Percentiles rank a stretch among this genome's conserved stretches.
Evolutionary conservation across 1,140 invertebrate genomes (phyloP).

Genomic region (Chymomyza costata): DNA sequence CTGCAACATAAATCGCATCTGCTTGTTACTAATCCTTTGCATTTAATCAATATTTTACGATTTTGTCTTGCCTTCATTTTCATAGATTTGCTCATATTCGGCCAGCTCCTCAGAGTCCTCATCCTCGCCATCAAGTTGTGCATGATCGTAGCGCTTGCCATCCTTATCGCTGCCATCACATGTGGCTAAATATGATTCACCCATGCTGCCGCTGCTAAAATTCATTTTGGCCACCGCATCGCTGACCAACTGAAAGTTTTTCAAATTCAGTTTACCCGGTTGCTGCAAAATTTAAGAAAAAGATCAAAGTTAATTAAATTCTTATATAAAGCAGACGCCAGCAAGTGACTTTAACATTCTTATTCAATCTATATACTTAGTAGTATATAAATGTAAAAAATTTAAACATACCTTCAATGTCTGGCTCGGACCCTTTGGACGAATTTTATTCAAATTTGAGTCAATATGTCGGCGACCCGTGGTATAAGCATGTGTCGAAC

Average conservation of each 20-base stretch:
- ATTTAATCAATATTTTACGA: too few species aligned
- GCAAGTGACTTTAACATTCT: too few species aligned
- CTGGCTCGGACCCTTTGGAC: conserved; percentile 85
- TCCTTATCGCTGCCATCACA: conserved; percentile 53
- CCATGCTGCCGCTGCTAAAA: conserved; percentile 77
- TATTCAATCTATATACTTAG: neutral
- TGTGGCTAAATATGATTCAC: conserved; percentile 57
- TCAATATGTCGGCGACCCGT: conserved; percentile 81
- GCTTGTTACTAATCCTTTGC: too few species aligned
- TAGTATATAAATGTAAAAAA: neutral
- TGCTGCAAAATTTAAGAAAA: conserved; percentile 77
- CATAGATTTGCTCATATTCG: conserved; percentile 75
- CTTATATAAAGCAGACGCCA: too few species aligned
- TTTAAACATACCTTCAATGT: conserved; percentile 82
- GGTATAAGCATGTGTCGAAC: conserved; percentile 85
- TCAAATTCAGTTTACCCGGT: conserved; percentile 92
- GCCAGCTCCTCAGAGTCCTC: conserved; percentile 77
- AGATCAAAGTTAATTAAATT: too few species aligned
- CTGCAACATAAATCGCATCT: too few species aligned
- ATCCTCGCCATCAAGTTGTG: conserved; percentile 88
- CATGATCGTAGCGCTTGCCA: conserved; percentile 77
- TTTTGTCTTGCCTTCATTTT: conserved; percentile 76
- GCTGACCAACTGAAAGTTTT: conserved; percentile 91
- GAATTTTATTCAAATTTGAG: conserved; percentile 77
- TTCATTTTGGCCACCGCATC: conserved; percentile 87